Conservation (phyloP, 2,888 invertebrate genomes). For the Coleophora flavipennella region DNA sequence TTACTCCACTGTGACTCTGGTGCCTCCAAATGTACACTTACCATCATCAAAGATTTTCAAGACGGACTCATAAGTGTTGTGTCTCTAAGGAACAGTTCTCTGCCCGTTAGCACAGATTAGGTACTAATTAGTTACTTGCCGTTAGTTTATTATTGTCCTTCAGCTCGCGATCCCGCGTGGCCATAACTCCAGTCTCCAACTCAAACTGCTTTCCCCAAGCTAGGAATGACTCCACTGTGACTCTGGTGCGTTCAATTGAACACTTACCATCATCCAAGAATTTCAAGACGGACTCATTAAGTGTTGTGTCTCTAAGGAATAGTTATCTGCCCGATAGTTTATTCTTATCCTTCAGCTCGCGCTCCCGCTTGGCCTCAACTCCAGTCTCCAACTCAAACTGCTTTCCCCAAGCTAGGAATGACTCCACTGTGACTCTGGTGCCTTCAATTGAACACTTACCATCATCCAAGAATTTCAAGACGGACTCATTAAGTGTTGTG, state of each 20-base stretch:
- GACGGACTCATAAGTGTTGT: constrained; percentile 96
- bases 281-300: constrained; percentile 96
- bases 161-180: constrained; percentile 78
- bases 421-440: constrained; percentile 94
- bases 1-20: constrained; percentile 94
- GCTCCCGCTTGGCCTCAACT: constrained; percentile 79
- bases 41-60: constrained; percentile 95
- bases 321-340: constrained; percentile 94
- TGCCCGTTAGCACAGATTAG: too few relatives aligned
- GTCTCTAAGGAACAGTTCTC: constrained; percentile 94
- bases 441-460: constrained; percentile 92
- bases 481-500: constrained; percentile 92
- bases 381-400: constrained; percentile 93
- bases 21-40: constrained; percentile 91
- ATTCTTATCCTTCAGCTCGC: constrained; percentile 80
- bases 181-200: constrained; percentile 84
- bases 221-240: constrained; percentile 95
- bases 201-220: constrained; percentile 96
- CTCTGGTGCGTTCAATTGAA: constrained; percentile 96
- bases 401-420: constrained; percentile 94
- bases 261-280: constrained; percentile 89
- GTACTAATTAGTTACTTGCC: too few relatives aligned
- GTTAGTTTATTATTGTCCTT: constrained; percentile 86
- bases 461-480: constrained; percentile 95
- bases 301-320: constrained; percentile 92